phyloP scores from a whole-genome alignment of 2,113 vertebrate species.

The Edolisoma coerulescens region DNA sequence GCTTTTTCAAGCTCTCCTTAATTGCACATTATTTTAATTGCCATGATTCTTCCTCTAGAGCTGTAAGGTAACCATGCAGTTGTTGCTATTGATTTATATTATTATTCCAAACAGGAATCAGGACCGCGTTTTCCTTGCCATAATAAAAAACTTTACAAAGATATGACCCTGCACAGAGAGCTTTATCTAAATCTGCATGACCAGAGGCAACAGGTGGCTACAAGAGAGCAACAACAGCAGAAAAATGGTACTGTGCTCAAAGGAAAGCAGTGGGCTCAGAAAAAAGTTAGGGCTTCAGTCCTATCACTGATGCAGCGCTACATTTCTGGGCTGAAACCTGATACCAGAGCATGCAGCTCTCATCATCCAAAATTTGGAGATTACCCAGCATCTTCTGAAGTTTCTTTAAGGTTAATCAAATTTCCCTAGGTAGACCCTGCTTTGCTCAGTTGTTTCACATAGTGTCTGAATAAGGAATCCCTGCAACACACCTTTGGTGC shows the following conservation, averaged over 20 bases:
- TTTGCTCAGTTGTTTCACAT: background rate
- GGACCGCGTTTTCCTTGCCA: background rate
- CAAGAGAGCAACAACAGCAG: background rate
- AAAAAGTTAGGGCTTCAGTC: background rate
- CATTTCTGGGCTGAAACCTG: background rate
- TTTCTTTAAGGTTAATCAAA: background rate
- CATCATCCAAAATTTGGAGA: background rate
- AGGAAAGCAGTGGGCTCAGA: background rate
- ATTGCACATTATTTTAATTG: background rate
- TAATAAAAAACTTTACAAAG: background rate
- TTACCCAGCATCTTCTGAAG: background rate
- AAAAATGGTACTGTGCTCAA: background rate
- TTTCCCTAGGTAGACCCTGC: background rate
- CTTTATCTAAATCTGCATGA: background rate
- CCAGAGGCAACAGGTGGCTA: background rate
- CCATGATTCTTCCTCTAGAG: background rate
- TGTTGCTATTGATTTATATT: background rate
- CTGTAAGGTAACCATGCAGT: background rate
- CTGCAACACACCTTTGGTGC: background rate
- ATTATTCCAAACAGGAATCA: background rate
- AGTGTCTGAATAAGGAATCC: background rate
- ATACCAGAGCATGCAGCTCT: background rate
- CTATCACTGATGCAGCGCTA: background rate
- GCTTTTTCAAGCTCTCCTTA: constrained; percentile 30
- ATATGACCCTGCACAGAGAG: background rate